Conservation (phyloP, 2,113 vertebrate species). For the Lonchura striata region DNA sequence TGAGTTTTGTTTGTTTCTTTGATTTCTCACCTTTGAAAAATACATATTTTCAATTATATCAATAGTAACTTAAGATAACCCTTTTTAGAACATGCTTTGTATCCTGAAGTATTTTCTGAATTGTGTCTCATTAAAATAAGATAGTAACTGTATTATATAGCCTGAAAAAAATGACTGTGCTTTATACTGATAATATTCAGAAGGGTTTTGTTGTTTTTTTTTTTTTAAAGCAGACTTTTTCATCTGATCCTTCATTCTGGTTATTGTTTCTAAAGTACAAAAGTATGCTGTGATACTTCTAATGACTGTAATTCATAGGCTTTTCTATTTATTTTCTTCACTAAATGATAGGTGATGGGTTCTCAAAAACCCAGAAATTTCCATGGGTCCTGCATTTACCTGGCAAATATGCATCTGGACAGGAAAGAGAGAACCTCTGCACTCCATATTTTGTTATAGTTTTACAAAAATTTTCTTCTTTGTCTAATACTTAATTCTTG, state of each 20-base stretch:
- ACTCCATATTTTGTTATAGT: neutral
- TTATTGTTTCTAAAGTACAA: neutral
- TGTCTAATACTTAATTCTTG: neutral
- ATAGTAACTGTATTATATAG: neutral
- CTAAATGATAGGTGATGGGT: neutral
- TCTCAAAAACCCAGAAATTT: neutral
- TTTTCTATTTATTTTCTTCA: neutral
- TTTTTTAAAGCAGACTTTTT: neutral
- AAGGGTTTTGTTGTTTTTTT: neutral
- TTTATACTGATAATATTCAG: neutral
- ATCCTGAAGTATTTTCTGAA: neutral
- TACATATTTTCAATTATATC: neutral
- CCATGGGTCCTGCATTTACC: neutral
- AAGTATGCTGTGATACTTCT: neutral
- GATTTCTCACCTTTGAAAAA: neutral
- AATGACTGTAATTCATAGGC: neutral
- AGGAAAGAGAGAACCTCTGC: neutral
- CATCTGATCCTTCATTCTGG: neutral
- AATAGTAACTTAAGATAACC: neutral
- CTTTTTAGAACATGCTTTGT: neutral
- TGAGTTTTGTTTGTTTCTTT: neutral
- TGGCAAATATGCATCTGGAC: neutral
- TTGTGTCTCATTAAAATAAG: neutral
- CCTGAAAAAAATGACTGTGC: neutral
- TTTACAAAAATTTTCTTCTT: neutral